A percentile compares a stretch with the other conserved stretches of the same genome.
These are phyloP conservation scores for Nycteola revayana DNA, from an alignment of 2,888 invertebrate genomes.

Conservation along the genomic window DNA sequence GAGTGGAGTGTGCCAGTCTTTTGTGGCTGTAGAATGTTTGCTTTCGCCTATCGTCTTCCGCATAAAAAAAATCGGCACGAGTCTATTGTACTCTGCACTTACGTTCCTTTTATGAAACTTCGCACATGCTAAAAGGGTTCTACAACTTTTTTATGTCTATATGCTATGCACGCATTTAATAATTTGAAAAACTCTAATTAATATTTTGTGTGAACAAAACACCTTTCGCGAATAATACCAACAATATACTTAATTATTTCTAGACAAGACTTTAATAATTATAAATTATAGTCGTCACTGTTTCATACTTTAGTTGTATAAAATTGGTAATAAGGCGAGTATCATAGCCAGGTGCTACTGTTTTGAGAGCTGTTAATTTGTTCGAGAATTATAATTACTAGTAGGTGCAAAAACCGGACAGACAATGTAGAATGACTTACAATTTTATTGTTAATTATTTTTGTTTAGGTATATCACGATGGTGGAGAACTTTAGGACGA, in stretches of 20 bases:
- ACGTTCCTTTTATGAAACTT: conserved; percentile 37
- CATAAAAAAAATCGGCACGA: conserved; percentile 72
- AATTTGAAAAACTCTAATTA: conserved; percentile 26
- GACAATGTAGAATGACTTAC: no score
- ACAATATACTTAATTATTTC: conserved; percentile 4
- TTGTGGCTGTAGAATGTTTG: conserved; percentile 72
- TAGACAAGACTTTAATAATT: conserved; percentile 22
- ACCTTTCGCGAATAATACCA: conserved; percentile 27
- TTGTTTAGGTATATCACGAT: no score
- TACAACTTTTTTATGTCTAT: conserved; percentile 21
- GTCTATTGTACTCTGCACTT: conserved; percentile 50
- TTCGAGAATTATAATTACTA: no score
- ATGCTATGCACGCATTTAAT: conserved; percentile 5
- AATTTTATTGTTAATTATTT: no score
- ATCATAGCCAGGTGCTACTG: conserved; percentile 18
- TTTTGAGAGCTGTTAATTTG: no score
- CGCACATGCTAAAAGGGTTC: conserved; percentile 41
- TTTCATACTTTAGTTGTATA: conserved; percentile 22
- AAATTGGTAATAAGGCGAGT: conserved; percentile 16
- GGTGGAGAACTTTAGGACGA: no score
- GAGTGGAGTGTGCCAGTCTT: conserved; percentile 72
- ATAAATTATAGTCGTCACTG: conserved; percentile 9
- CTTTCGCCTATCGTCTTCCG: conserved; percentile 72
- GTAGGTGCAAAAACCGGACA: no score
- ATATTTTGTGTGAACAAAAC: conserved; percentile 22